Percentiles rank a stretch among this genome's conserved stretches.
Evolutionary conservation across 2,888 invertebrate species (phyloP).

Genomic region (Pilophorus perplexus): DNA sequence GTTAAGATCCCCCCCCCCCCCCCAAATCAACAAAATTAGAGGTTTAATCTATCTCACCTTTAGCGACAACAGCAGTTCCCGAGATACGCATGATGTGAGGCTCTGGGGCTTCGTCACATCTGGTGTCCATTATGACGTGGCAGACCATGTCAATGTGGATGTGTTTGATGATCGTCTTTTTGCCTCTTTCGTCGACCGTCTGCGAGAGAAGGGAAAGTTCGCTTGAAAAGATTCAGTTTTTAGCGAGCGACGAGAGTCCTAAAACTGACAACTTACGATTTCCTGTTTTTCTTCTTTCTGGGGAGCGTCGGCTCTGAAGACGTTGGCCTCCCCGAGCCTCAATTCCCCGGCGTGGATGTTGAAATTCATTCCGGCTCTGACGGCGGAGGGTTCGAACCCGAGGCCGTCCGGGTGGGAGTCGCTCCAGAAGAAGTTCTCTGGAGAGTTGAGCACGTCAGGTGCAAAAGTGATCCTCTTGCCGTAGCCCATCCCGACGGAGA

Average conservation of each 20-base stretch:
- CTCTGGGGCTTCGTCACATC: slow-evolving; percentile 41
- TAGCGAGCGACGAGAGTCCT: neutral
- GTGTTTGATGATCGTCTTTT: slow-evolving; percentile 59
- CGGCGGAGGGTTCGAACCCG: slow-evolving; percentile 66
- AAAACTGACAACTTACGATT: slow-evolving; percentile 54
- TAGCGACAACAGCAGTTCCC: slow-evolving; percentile 64
- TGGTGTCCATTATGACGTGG: slow-evolving; percentile 58
- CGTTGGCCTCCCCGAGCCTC: slow-evolving; percentile 63
- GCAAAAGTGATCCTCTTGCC: slow-evolving; percentile 72
- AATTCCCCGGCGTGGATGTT: slow-evolving; percentile 61
- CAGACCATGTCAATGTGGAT: slow-evolving; percentile 68
- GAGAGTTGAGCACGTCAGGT: slow-evolving; percentile 58
- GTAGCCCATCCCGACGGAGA: slow-evolving; percentile 71
- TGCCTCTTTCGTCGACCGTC: slow-evolving; percentile 16
- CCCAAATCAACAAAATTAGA: too few relatives aligned
- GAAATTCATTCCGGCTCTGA: slow-evolving; percentile 66
- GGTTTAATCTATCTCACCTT: too few relatives aligned
- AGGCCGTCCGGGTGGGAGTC: slow-evolving; percentile 71
- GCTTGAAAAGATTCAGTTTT: neutral
- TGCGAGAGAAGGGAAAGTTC: too few relatives aligned
- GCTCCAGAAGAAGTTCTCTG: slow-evolving; percentile 70
- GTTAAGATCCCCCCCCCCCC: too few relatives aligned
- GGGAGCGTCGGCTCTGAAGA: slow-evolving; percentile 66
- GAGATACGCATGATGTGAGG: slow-evolving; percentile 65
- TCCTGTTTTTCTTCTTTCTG: slow-evolving; percentile 65